A percentile compares a stretch with the other conserved stretches of the same genome.
Conservation (phyloP, 2,113 vertebrate genomes). For the Etheostoma spectabile region DNA sequence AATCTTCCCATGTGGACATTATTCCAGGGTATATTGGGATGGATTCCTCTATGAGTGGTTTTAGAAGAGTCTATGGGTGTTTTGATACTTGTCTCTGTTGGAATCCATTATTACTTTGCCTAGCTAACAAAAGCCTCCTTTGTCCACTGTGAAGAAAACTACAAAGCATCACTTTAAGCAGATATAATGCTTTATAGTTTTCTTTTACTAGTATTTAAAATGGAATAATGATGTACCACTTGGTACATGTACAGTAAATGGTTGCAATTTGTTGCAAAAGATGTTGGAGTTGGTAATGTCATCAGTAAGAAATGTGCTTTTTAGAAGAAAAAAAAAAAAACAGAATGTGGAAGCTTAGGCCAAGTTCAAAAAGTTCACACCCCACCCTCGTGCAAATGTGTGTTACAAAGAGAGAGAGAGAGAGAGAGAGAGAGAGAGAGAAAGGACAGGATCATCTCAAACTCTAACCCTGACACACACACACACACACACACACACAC, state of each 20-base stretch:
- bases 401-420: constrained; percentile 1
- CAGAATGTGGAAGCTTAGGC: constrained; percentile 12
- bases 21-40: background rate
- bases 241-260: constrained; percentile 15
- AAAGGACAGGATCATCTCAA: background rate
- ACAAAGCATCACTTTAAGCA: constrained; percentile 16
- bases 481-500: constrained; percentile 7
- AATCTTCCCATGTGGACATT: background rate
- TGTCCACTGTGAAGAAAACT: constrained; percentile 2
- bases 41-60: background rate
- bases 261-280: constrained; percentile 34
- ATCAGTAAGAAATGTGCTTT: constrained; percentile 46
- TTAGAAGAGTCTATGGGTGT: background rate
- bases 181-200: background rate
- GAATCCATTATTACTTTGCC: background rate
- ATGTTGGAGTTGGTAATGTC: constrained; percentile 36
- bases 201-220: background rate
- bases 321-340: background rate
- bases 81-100: background rate
- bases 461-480: constrained; percentile 1
- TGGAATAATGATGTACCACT: constrained; percentile 15
- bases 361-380: constrained; percentile 30
- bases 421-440: background rate
- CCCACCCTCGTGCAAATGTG: constrained; percentile 26
- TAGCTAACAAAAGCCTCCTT: constrained; percentile 4